Evolutionary conservation across 2,888 invertebrate species (phyloP), one percentile per base, ranked within the genome.

Genomic region (Drosophila ezoana): DNA sequence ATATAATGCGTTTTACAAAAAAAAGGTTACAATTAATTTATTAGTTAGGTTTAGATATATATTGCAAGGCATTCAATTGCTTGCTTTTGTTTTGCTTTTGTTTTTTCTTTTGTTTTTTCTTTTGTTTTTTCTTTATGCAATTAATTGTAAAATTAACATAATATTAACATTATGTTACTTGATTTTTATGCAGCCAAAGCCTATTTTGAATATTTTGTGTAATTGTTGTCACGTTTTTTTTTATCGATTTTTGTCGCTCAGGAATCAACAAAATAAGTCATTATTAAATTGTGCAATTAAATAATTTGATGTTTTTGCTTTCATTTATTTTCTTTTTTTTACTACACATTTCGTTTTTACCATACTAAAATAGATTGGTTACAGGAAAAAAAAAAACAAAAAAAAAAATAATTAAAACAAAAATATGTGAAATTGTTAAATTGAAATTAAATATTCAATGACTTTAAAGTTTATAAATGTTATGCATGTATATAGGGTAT

Each of bases 1-100:
- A 56, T 82, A 62, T 82, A 68, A 79, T 88, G 74, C 56, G 61
- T 52, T 69, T 69, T 51, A 65, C 48, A 73, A 73, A 74, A 74
- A 73, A 72, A 75, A 59, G 52, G 38, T 53, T 45, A 54, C 59
- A 52, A 53, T 52, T 59, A 41, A 47, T 67, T 52, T 41, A 59
- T 66, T 48, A 65, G 35, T 65, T 49, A 66, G 43, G 33, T 78
- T 59, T 66, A 74, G 52, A 67, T 78, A 66, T 78, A 66, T 58
- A 70, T 57, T 65, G 72, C 73, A 77, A 66, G 57, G 57, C 47
- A 61, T 58, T 51, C 9, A 37, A 67, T 56, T 53, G 51, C 49
- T 67, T 81, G 65, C 63, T 69, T 71, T 47, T 66, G 69, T 64
- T 56, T 53, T 18, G 13, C 52, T 40, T 41, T 62, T 32, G 59